Evolutionary conservation across 1,140 invertebrate genomes (phyloP), one percentile per base, ranked within the genome.

Genomic region (Drosophila persimilis): DNA sequence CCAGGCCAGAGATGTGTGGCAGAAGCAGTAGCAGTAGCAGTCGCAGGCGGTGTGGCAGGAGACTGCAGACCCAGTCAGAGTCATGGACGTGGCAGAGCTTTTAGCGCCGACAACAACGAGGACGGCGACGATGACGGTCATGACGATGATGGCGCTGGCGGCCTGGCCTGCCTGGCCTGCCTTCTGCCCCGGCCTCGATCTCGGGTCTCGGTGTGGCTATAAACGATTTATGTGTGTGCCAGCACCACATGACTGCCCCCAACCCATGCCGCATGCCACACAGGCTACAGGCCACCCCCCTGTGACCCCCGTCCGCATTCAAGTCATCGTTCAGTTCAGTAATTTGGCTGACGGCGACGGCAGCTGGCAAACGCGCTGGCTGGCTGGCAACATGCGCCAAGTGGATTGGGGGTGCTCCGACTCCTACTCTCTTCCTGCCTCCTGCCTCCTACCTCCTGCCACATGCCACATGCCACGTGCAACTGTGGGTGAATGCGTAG

Each of bases 251-350:
- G 79, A 81, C 79, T 81, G 74, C 44, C 26, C 57, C 58, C 55
- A 48, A 57, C 48, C 65, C 63, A 53, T 15, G 44, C 43, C 31
- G 35, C 35, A 47, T 20, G 35, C 54, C 43, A 64, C 15, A 45
- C 29, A 39, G 15, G 6, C 41, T 24, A 29, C 50, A 41, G 26
- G 26, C 31, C 50, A 5, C 8, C 11, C 26, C 26, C n/a, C 29
- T 29, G 2, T 22, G 39, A 39, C 26, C 45, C 45, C 63, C 46
- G 35, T 46, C 39, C 50, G 65, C 71, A 78, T 83, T 83, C 81
- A 86, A 86, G 81, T 88, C 83, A 81, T 81, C 81, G 81, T 88
- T 86, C 81, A 85, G 81, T 81, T 86, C 81, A 86, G 81, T 88
- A 86, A 86, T 86, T 86, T 86, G 65, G 79, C 78, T 88, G 81